phyloP scores from a whole-genome alignment of 2,888 invertebrate species.

The Clepsis dumicolana region DNA sequence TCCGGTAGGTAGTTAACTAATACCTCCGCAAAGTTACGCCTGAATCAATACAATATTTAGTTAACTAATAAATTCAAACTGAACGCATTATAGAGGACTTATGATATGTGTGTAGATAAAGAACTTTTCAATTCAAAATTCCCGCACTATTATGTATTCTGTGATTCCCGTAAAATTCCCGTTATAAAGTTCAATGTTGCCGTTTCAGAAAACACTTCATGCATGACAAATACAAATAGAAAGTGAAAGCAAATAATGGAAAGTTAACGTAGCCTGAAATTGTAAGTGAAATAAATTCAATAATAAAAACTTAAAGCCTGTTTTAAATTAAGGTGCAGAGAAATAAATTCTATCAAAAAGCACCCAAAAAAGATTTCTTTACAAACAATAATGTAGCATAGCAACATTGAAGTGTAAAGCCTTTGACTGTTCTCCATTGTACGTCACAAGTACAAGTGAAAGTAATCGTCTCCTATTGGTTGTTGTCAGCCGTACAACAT shows the following conservation, averaged over 20 bases:
- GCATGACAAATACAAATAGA: not conserved
- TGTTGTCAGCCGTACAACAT: not conserved
- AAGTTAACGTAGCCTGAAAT: not conserved
- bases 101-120: no score
- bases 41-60: no score
- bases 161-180: not conserved
- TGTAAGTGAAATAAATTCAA: not conserved
- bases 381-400: not conserved
- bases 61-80: no score
- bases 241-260: not conserved
- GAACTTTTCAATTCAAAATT: not conserved
- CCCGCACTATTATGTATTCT: no score
- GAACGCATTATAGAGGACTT: no score
- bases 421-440: conserved; percentile 43
- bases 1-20: not conserved
- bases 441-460: conserved; percentile 62
- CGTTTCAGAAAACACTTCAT: not conserved
- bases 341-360: not conserved
- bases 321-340: not conserved
- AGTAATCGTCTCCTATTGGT: conserved; percentile 62
- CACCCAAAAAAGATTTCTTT: not conserved
- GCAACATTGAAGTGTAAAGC: conserved; percentile 32
- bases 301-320: not conserved
- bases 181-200: not conserved
- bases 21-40: no score